Evolutionary conservation across 2,888 invertebrate genomes (phyloP).

Genomic region (Orthosia gothica): DNA sequence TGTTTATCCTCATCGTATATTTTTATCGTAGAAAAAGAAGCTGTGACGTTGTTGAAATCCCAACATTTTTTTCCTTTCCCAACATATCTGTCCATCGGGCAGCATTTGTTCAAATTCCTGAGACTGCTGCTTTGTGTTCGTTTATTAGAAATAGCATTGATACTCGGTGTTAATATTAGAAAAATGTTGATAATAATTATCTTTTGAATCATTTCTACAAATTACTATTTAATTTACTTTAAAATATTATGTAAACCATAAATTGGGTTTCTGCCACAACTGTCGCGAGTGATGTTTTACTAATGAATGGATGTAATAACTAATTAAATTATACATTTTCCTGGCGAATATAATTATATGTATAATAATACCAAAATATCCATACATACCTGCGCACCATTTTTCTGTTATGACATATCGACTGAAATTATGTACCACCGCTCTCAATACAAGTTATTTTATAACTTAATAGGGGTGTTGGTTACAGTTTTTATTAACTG

Average conservation of each 20-base stretch:
- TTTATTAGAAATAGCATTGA: not conserved
- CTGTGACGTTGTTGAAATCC: not conserved
- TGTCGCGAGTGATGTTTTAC: not conserved
- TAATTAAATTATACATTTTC: not conserved
- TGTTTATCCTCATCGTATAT: conserved; percentile 19
- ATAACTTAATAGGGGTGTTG: too few relatives aligned
- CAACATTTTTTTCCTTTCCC: not conserved
- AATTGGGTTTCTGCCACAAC: not conserved
- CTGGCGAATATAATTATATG: not conserved
- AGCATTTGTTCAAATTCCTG: conserved; percentile 29
- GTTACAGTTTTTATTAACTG: too few relatives aligned
- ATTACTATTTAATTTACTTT: too few relatives aligned
- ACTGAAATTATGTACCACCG: too few relatives aligned
- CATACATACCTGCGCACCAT: too few relatives aligned
- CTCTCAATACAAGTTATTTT: too few relatives aligned
- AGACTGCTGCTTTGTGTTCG: not conserved
- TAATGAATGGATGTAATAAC: not conserved
- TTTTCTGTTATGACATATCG: too few relatives aligned
- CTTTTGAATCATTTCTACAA: not conserved
- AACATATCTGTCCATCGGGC: conserved; percentile 5
- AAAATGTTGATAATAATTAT: not conserved
- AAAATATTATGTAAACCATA: not conserved
- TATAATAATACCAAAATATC: not conserved
- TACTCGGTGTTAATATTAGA: conserved; percentile 3
- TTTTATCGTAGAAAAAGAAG: conserved; percentile 9